Evolutionary conservation across 2,888 invertebrate genomes (phyloP).

Genomic region (Aphelenchoides bicaudatus): DNA sequence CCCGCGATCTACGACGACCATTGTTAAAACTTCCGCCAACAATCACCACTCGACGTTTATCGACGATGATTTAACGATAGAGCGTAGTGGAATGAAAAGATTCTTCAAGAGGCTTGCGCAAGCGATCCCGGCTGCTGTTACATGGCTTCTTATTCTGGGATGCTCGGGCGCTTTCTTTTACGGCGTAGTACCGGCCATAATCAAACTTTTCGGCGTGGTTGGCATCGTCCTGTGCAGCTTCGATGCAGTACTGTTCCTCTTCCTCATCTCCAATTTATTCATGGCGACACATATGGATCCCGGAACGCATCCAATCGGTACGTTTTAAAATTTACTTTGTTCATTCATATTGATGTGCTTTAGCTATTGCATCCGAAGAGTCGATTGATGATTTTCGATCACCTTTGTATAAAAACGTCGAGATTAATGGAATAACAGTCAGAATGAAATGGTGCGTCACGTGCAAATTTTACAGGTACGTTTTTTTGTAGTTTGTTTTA

Average conservation of each 20-base stretch:
- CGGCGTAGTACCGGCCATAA: conserved; percentile 43
- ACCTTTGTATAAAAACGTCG: conserved; percentile 75
- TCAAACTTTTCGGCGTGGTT: conserved; percentile 31
- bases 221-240: conserved; percentile 69
- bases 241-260: conserved; percentile 90
- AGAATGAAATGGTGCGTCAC: conserved; percentile 99
- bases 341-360: conserved; percentile 16
- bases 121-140: conserved; percentile 95
- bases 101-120: conserved; percentile 86
- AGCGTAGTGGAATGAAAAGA: conserved; percentile 14
- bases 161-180: conserved; percentile 49
- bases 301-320: conserved; percentile 37
- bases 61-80: too few relatives aligned
- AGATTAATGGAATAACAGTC: conserved; percentile 95
- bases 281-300: conserved; percentile 85
- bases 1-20: conserved; percentile 5
- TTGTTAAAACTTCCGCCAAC: not conserved
- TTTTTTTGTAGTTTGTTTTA: too few relatives aligned
- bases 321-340: not conserved
- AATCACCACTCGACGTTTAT: not conserved
- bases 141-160: conserved; percentile 89
- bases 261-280: conserved; percentile 95
- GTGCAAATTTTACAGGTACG: conserved; percentile 97
- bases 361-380: conserved; percentile 92
- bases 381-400: conserved; percentile 90